A percentile compares a stretch with the other conserved stretches of the same genome.
Evolutionary conservation across 2,113 vertebrate genomes (phyloP).

Genomic region (Loxodonta africana): DNA sequence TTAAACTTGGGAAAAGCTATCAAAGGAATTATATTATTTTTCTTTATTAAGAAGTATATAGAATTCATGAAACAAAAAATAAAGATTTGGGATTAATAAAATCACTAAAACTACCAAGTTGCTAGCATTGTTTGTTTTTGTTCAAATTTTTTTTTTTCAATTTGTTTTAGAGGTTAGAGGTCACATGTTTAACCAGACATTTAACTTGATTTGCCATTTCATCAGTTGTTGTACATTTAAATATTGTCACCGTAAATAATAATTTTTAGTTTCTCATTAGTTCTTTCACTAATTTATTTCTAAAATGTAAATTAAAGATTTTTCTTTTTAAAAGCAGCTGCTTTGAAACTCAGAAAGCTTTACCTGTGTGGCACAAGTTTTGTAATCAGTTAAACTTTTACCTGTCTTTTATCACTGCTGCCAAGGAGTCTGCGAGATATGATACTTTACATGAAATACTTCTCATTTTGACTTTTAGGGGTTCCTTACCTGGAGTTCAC

Average conservation of each 20-base stretch:
- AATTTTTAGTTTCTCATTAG: conserved; percentile 29
- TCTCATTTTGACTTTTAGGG: background rate
- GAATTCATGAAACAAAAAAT: conserved; percentile 27
- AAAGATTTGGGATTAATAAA: conserved; percentile 35
- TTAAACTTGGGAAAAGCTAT: conserved; percentile 43
- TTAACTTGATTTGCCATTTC: conserved; percentile 36
- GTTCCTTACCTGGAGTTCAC: conserved; percentile 39
- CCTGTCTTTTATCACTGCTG: conserved; percentile 58
- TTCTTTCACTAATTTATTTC: background rate
- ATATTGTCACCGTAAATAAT: conserved; percentile 14
- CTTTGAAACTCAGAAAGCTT: conserved; percentile 37
- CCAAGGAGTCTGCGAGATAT: conserved; percentile 66
- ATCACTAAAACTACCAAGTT: background rate
- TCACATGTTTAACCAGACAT: background rate
- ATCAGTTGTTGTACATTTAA: conserved; percentile 25
- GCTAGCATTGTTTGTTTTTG: background rate
- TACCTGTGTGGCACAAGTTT: background rate
- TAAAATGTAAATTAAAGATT: conserved; percentile 41
- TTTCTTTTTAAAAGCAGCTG: background rate
- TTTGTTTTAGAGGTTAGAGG: conserved; percentile 16
- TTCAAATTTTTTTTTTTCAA: background rate
- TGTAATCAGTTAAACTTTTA: background rate
- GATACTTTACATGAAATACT: conserved; percentile 23
- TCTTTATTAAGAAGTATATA: conserved; percentile 36
- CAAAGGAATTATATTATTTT: conserved; percentile 38